Evolutionary conservation across 2,113 vertebrate species (phyloP).

Genomic region (Micronycteris hirsuta): DNA sequence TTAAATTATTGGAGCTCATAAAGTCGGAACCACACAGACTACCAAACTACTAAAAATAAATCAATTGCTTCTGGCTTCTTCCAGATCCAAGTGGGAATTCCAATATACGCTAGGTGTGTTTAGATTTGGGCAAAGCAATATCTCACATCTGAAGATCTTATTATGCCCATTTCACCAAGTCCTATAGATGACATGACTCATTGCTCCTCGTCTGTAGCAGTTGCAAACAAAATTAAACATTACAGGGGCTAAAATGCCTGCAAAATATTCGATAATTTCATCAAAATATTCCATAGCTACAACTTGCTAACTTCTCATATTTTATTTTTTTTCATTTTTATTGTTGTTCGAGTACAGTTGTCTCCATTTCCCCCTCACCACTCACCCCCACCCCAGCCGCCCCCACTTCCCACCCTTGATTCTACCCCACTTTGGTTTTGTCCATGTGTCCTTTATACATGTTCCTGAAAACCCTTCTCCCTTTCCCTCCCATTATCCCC

Average conservation of each 20-base stretch:
- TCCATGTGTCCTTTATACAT: no score
- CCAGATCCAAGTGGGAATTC: not conserved
- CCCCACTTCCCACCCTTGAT: no score
- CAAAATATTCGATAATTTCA: not conserved
- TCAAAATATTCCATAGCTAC: not conserved
- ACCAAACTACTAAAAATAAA: slow-evolving; percentile 6
- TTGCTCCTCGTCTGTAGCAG: not conserved
- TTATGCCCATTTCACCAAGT: not conserved
- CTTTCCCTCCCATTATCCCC: no score
- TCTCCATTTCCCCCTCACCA: no score
- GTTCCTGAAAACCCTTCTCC: no score
- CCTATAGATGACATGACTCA: not conserved
- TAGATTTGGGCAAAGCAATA: not conserved
- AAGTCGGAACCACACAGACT: not conserved
- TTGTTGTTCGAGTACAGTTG: no score
- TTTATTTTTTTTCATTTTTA: not conserved
- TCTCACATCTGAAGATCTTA: not conserved
- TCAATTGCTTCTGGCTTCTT: not conserved
- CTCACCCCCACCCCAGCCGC: no score
- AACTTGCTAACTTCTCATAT: slow-evolving; percentile 33
- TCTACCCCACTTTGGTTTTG: no score
- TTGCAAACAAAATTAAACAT: slow-evolving; percentile 5
- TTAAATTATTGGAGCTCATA: not conserved
- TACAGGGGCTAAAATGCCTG: not conserved
- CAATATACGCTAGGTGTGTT: not conserved